Percentiles rank a stretch among this genome's conserved stretches.
Evolutionary conservation across 2,113 vertebrate genomes (phyloP).

Genomic region (Thunnus maccoyii): DNA sequence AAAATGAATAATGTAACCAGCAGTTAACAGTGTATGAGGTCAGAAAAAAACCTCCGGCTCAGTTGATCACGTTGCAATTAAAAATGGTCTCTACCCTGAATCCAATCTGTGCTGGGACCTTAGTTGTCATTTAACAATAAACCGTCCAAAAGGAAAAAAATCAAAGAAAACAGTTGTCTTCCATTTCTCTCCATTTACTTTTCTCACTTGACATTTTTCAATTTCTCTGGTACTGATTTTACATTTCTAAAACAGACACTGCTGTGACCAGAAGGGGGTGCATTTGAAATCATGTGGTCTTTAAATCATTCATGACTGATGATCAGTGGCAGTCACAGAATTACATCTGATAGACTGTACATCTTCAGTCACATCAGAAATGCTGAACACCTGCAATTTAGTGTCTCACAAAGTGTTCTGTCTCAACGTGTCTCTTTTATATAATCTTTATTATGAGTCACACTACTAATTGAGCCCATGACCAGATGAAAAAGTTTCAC

Average conservation of each 20-base stretch:
- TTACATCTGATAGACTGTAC: constrained; percentile 2
- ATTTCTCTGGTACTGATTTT: not conserved
- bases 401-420: not conserved
- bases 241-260: not conserved
- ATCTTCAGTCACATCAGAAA: not conserved
- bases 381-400: not conserved
- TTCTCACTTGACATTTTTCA: not conserved
- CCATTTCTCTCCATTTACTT: not conserved
- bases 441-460: not conserved
- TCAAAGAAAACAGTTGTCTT: not conserved
- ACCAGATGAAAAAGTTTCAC: not conserved
- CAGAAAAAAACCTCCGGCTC: not conserved
- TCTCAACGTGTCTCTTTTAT: too few relatives aligned
- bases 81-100: not conserved
- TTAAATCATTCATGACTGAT: constrained; percentile 50
- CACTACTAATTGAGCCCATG: too few relatives aligned
- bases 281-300: constrained; percentile 42
- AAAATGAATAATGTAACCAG: not conserved
- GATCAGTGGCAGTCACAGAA: constrained; percentile 14
- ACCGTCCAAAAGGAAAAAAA: not conserved
- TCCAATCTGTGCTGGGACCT: not conserved
- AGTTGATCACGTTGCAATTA: not conserved
- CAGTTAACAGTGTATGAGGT: not conserved
- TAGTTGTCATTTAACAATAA: not conserved
- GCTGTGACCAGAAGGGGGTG: not conserved